These are phyloP conservation scores for Biston stratarius DNA, from an alignment of 2,888 invertebrate species.

Conservation along the genomic window DNA sequence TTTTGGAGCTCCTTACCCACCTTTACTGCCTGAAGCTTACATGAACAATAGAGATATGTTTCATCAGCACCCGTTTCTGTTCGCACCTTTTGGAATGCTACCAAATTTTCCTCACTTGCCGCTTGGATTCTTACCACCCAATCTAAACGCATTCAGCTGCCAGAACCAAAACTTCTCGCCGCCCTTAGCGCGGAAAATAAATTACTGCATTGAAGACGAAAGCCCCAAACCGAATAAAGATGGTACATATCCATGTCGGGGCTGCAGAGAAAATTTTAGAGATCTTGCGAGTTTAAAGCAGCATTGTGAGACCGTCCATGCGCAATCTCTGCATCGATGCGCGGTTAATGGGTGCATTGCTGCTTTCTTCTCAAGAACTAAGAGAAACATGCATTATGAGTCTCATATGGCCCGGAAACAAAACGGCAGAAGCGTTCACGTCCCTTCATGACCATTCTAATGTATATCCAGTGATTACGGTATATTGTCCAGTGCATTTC, in stretches of 20 bases:
- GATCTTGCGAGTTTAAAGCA: constrained; percentile 88
- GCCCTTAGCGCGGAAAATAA: constrained; percentile 73
- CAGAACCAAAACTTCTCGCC: constrained; percentile 74
- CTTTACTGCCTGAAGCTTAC: constrained; percentile 73
- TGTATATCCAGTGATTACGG: constrained; percentile 28
- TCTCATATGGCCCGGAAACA: constrained; percentile 84
- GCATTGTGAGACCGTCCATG: constrained; percentile 90
- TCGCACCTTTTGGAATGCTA: constrained; percentile 81
- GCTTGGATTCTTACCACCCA: constrained; percentile 77
- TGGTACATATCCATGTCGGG: constrained; percentile 89
- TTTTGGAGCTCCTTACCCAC: constrained; percentile 70
- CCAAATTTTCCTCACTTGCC: constrained; percentile 81
- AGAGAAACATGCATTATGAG: constrained; percentile 92
- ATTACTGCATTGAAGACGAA: constrained; percentile 89
- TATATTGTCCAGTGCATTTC: constrained; percentile 67
- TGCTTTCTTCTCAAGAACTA: constrained; percentile 92
- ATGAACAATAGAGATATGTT: constrained; percentile 76
- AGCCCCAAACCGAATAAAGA: constrained; percentile 88
- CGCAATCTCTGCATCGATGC: constrained; percentile 90
- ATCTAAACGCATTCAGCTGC: constrained; percentile 74
- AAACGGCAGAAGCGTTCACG: constrained; percentile 66
- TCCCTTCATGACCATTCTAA: constrained; percentile 70
- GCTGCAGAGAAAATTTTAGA: constrained; percentile 89
- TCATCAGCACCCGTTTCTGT: constrained; percentile 78
- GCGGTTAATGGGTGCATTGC: constrained; percentile 92